Evolutionary conservation across 2,888 invertebrate genomes (phyloP), one percentile per base, ranked within the genome.

Genomic region (Polydrusus pterygomalis): DNA sequence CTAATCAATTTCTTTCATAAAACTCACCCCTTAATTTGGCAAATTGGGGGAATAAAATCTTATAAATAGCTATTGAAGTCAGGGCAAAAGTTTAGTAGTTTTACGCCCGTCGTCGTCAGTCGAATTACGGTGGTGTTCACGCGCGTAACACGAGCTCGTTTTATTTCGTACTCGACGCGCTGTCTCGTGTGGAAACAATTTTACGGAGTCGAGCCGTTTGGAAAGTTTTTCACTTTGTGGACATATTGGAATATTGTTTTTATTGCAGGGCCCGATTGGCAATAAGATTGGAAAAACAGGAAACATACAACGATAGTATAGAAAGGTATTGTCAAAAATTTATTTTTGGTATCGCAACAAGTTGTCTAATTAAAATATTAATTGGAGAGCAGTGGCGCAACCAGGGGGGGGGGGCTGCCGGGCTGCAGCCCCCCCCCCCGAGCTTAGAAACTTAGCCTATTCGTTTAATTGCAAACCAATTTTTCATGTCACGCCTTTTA

Each of bases 11-110:
- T 63, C 45, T 75, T 72, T 68, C 71, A 71, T 49, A 51, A 68
- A 67, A 68, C n/a, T 68, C 68, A 65, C 38, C 70, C 76, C 54
- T 70, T 73, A 76, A 76, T 75, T 75, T 62, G 75, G 63, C 75
- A 75, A 75, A 75, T 75, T 72, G 75, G 75, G 75, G 75, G 75
- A 75, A 75, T 75, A 72, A 75, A 75, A 68, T 68, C 56, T 69
- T 76, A 76, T 76, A 76, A 76, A 76, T 73, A 76, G 76, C 76
- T 64, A 73, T 73, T 72, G 73, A 76, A 76, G 76, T 73, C 75
- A 62, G 70, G 75, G 70, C 70, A 30, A 71, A 75, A 67, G 71
- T 75, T 75, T 71, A 75, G 75, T 75, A 75, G 71, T 75, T 71
- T 75, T 70, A 71, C 75, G 75, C 56, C 70, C 64, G 75, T 20